Evolutionary conservation across 2,797 vertebrate genomes (phyloP).

Genomic region (Taeniopygia guttata): DNA sequence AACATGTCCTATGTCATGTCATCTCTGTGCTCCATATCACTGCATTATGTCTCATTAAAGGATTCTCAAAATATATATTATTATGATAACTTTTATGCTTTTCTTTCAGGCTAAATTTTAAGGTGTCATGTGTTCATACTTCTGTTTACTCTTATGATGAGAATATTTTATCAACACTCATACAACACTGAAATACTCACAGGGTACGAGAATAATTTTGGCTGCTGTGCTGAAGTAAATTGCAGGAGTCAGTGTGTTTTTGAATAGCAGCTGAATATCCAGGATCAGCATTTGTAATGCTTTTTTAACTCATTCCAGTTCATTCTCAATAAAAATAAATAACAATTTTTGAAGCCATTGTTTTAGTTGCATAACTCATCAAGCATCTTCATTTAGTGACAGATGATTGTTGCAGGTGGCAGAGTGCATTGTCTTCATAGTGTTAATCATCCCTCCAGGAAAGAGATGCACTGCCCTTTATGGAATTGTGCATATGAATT

Average conservation of each 20-base stretch:
- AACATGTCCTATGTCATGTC: background rate
- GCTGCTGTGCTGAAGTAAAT: background rate
- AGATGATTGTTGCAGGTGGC: background rate
- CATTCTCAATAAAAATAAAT: background rate
- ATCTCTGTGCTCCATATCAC: background rate
- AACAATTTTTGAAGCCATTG: background rate
- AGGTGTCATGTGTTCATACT: background rate
- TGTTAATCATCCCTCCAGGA: background rate
- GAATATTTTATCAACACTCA: background rate
- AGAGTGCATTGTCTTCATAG: background rate
- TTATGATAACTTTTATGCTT: background rate
- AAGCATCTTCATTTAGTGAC: background rate
- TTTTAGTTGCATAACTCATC: background rate
- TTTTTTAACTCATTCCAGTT: background rate
- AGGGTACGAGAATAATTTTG: background rate
- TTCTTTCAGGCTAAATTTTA: background rate
- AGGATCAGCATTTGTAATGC: background rate
- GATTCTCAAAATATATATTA: conserved; percentile 14
- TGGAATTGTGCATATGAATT: background rate
- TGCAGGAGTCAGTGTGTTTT: background rate
- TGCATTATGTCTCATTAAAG: background rate
- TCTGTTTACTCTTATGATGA: background rate
- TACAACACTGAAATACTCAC: background rate
- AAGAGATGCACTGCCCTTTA: background rate
- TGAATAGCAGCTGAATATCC: background rate